Evolutionary conservation across 2,888 invertebrate genomes (phyloP), one percentile per base, ranked within the genome.

Genomic region (Dasysyrphus tricinctus): DNA sequence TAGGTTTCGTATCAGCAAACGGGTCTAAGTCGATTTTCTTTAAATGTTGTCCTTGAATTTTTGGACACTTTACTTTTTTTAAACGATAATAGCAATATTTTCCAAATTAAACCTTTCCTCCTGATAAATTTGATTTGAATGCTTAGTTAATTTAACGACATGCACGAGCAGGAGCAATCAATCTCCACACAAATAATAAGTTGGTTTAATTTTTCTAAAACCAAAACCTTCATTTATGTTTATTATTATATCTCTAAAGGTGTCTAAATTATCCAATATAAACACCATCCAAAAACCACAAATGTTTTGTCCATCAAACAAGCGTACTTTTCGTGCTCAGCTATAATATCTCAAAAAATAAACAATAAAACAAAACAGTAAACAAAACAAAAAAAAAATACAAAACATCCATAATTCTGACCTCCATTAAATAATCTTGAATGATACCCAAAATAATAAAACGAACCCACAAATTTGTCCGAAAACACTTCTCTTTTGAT

Each of bases 231-330:
- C 16, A 59, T 59, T 37, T 19, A 11, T 16, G 37, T 24, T 24
- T 24, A 24, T 24, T 19, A 54, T 61, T 42, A 44, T 47, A 7
- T 29, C 34, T 67, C 9, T 54, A 29, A 54, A 69, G 54, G 69
- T 54, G 69, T 54, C 69, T 42, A 54, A 69, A 51, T 69, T 49
- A 69, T 37, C 49, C 16, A 49, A 69, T 51, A 32, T 16, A 69
- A 49, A n/a, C 51, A 63, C 44, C 44, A 44, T 63, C 1, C n/a
- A 32, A 61, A n/a, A 63, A 63, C 63, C 63, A 63, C 63, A 63
- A 63, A 63, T 63, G 63, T 29, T 24, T 61, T 61, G 61, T 39
- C 61, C 61, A 61, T 61, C 61, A 61, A 61, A 39, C 39, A 61
- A 39, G 29, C 44, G n/a, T n/a, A 16, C 14, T 44, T 44, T 42